phyloP scores from a whole-genome alignment of 2,797 vertebrate species.

The Cynopterus sphinx region DNA sequence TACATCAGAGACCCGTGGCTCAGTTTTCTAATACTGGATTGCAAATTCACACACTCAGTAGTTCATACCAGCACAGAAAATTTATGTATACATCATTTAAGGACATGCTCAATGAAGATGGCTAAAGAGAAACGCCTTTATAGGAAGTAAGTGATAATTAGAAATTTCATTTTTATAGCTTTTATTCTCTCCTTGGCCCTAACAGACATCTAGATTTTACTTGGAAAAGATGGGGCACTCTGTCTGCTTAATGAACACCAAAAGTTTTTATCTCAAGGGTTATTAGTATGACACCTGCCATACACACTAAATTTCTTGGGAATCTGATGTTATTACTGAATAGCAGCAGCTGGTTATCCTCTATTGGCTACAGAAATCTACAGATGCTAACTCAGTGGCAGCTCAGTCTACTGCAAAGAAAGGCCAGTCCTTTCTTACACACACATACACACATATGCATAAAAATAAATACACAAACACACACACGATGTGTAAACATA shows the following conservation, averaged over 20 bases:
- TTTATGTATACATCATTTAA: background rate
- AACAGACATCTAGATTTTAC: background rate
- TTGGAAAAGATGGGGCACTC: background rate
- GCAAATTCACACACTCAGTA: background rate
- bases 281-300: background rate
- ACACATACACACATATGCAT: background rate
- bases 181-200: conserved; percentile 10
- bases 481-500: background rate
- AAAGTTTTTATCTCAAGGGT: background rate
- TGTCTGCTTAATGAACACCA: background rate
- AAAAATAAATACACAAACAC: background rate
- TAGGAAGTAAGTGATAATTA: background rate
- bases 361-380: background rate
- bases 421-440: background rate
- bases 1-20: background rate
- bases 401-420: background rate
- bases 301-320: background rate
- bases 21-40: background rate
- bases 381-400: background rate
- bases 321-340: background rate
- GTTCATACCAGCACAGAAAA: background rate
- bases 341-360: background rate
- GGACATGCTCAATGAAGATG: background rate
- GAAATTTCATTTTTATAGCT: background rate
- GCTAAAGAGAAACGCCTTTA: background rate